These are phyloP conservation scores for Gallinago jamesoni DNA, from an alignment of 2,113 vertebrate species.

Conservation along the genomic window DNA sequence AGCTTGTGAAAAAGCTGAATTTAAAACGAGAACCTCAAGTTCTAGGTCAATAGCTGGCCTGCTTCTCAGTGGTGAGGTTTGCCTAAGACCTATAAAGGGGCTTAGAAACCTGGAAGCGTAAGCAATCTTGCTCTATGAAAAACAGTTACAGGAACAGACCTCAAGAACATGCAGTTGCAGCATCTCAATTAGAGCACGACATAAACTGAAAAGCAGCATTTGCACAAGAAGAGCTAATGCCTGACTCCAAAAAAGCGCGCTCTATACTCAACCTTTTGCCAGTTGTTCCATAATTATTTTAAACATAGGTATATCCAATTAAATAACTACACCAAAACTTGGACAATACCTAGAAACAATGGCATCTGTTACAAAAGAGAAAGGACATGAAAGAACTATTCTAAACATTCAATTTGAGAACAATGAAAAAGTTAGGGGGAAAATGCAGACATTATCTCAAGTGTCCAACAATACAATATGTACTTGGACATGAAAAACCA, in stretches of 20 bases:
- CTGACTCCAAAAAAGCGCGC: neutral
- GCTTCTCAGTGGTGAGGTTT: neutral
- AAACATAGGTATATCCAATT: neutral
- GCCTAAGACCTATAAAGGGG: neutral
- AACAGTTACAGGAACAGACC: neutral
- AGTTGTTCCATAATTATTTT: neutral
- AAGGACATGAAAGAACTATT: neutral
- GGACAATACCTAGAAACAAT: neutral
- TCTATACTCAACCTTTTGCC: neutral
- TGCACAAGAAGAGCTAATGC: neutral
- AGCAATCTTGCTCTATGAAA: neutral
- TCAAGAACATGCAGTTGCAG: neutral
- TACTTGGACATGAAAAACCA: neutral
- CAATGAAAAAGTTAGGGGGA: neutral
- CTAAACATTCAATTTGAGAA: neutral
- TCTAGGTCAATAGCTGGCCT: constrained; percentile 10
- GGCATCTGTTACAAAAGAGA: neutral
- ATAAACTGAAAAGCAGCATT: neutral
- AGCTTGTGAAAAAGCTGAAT: neutral
- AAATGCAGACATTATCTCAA: neutral
- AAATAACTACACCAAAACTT: neutral
- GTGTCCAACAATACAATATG: neutral
- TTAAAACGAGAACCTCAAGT: neutral
- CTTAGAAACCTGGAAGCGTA: neutral
- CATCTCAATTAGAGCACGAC: neutral